Base-by-base conservation (phyloP, 2,888 invertebrate species). In the Phyto melanocephala region DNA sequence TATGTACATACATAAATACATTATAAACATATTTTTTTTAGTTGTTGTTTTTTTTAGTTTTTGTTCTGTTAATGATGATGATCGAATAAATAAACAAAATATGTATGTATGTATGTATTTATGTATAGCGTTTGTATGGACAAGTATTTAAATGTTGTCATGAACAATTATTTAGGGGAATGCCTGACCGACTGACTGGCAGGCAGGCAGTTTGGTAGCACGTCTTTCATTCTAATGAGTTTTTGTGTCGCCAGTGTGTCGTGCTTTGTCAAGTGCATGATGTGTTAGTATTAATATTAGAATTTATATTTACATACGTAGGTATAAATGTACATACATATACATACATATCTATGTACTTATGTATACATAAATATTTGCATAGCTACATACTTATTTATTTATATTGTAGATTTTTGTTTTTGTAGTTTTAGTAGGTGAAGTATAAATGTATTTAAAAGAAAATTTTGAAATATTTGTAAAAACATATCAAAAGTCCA, bases 261-360 rank as follows among this genome's bases (percentile, higher is more conserved):
- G 81, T 78, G 78, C 35, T 82, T 82, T 81, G 78, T 80, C 76
- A 68, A 80, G 83, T 79, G 79, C 75, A 75, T 72, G 75, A 80
- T 71, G 47, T 76, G 58, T 77, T 74, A 52, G 70, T 76, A 50
- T 40, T 74, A 60, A 54, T 76, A 58, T 50, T 28, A 40, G 13
- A n/a, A 47, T 65, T 42, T n/a, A 6, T 45, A 50, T 65, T 60
- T 24, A 45, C 24, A 65, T 80, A 28, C 1, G 47, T 5, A 50
- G 0, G 3, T 24, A 28, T 28, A 5, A 5, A 28, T 28, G 6
- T 28, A 28, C n/a, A n/a, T 28, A 28, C 6, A 6, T 28, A 28
- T 28, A 6, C 1, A 63, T 5, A 50, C 0, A 1, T 24, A 28
- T 28, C 6, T 28, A 28, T 28, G 6, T 28, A 28, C n/a, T n/a